Evolutionary conservation across 1,140 invertebrate species (phyloP).

Genomic region (Bombus superbus): DNA sequence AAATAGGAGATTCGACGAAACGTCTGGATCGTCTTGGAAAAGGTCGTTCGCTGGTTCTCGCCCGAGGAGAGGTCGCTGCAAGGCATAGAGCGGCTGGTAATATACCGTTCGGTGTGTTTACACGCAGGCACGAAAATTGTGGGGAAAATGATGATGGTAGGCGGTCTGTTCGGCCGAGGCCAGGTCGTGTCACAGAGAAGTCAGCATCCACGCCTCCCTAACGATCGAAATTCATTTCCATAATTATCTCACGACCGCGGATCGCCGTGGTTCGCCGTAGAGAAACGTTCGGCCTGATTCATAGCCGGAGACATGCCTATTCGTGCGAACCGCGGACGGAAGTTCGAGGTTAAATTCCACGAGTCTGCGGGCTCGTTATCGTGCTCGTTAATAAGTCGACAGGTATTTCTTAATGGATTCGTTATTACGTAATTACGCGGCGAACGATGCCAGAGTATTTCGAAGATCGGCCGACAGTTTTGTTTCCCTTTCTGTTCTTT

Average conservation of each 20-base stretch:
- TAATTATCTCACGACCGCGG: conserved; percentile 75
- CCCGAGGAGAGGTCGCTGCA: background rate
- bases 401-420: conserved; percentile 12
- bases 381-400: conserved; percentile 11
- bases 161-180: conserved; percentile 50
- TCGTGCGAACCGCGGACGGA: conserved; percentile 54
- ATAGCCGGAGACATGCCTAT: conserved; percentile 23
- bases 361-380: conserved; percentile 2
- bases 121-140: conserved; percentile 74
- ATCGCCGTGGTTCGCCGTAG: conserved; percentile 30
- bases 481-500: too few relatives aligned
- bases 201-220: conserved; percentile 69
- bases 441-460: background rate
- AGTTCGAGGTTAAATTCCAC: conserved; percentile 48
- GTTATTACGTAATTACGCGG: conserved; percentile 9
- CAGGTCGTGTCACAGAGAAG: conserved; percentile 64
- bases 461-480: background rate
- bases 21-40: background rate
- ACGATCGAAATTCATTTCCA: conserved; percentile 77
- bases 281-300: conserved; percentile 53
- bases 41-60: background rate
- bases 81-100: conserved; percentile 7
- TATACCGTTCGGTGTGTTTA: conserved; percentile 67
- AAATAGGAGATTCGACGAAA: background rate
- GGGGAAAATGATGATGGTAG: conserved; percentile 62